These are phyloP conservation scores for Alouatta palliata DNA, from an alignment of 2,113 vertebrate species.

Conservation along the genomic window DNA sequence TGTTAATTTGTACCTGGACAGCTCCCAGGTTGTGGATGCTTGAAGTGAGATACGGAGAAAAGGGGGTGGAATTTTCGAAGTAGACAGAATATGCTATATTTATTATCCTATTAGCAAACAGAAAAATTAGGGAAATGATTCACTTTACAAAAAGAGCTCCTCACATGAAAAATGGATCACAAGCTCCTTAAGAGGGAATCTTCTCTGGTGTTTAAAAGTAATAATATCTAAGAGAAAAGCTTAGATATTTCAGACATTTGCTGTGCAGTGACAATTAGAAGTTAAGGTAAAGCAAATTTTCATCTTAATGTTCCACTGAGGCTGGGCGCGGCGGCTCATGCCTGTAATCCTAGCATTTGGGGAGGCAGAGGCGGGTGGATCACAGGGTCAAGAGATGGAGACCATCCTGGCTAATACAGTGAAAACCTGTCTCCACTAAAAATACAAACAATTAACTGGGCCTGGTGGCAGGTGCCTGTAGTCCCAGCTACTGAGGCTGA, in stretches of 20 bases:
- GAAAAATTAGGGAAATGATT: conserved; percentile 9
- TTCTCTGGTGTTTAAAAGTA: conserved; percentile 39
- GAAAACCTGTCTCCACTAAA: too few species aligned
- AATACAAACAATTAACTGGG: too few species aligned
- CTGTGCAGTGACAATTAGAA: background rate
- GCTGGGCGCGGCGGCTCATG: too few species aligned
- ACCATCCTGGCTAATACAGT: too few species aligned
- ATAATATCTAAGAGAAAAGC: conserved; percentile 8
- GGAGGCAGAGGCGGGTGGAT: too few species aligned
- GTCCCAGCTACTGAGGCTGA: too few species aligned
- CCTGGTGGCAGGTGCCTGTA: too few species aligned
- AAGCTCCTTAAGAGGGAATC: background rate
- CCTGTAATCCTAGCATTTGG: too few species aligned
- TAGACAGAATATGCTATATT: conserved; percentile 9
- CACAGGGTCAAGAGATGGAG: too few species aligned
- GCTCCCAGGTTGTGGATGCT: conserved; percentile 71
- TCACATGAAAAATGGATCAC: background rate
- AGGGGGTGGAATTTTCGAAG: conserved; percentile 2
- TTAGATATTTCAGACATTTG: conserved; percentile 9
- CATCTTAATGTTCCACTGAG: background rate
- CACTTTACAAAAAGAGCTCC: conserved; percentile 46
- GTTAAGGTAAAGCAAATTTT: conserved; percentile 28
- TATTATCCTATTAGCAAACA: conserved; percentile 48
- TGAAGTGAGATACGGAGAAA: conserved; percentile 44
- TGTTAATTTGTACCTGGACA: conserved; percentile 81